Evolutionary conservation across 2,888 invertebrate species (phyloP), one percentile per base, ranked within the genome.

Genomic region (Mantis religiosa): DNA sequence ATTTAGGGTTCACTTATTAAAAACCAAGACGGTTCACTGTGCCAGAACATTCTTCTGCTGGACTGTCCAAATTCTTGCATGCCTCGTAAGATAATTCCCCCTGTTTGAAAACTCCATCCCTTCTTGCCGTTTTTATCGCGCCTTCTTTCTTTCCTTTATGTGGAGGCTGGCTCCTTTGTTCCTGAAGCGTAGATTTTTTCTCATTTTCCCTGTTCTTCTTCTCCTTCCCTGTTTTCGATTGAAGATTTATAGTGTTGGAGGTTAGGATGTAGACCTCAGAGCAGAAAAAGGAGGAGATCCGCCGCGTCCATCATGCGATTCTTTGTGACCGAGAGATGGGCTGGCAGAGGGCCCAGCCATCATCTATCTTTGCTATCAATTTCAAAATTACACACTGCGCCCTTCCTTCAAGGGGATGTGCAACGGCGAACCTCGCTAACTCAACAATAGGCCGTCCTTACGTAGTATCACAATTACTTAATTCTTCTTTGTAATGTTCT

Each of bases 291-390:
- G 47, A 82, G 83, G 14, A 84, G 71, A 41, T 20, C 84, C 7
- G 85, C 84, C 7, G 85, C 89, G 88, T 89, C 89, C 89, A 83
- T 88, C 89, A 88, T 84, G 71, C 87, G 28, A 87, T 89, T 87
- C 89, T 89, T 89, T 87, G 87, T 87, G 89, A 47, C 84, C 87
- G 81, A 85, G 88, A 85, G 89, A 82, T 71, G 89, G 47, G 84
- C 71, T 88, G 88, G 88, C 88, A 14, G 41, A 8, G 54, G 84
- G 84, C 88, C 88, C 25, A n/a, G 30, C 30, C 27, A 34, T 81
- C 88, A 84, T 81, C 84, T 28, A 47, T 83, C 88, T 87, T 82
- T 41, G 82, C 87, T 83, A 85, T 85, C 88, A 88, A 85, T 88
- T 88, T 88, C 88, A 88, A 84, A 88, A 88, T 88, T 84, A 34